Conservation (phyloP, 1,140 invertebrate species). For the Chrysopa pallens region DNA sequence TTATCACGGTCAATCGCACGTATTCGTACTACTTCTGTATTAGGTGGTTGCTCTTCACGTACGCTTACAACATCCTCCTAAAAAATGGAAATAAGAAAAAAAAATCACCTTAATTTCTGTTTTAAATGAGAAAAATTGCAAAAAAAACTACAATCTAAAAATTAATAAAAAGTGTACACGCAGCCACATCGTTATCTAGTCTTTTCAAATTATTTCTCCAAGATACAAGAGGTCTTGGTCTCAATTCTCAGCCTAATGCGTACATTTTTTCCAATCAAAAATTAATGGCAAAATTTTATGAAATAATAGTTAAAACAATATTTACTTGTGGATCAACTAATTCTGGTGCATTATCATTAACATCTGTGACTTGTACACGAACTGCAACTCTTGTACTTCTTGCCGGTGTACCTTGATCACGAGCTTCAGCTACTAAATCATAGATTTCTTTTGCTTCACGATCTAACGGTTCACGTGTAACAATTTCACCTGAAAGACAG, state of each 20-base stretch:
- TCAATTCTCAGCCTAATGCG: too few relatives aligned
- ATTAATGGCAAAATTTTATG: too few relatives aligned
- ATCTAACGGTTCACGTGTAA: conserved; percentile 63
- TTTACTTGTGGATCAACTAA: conserved; percentile 58
- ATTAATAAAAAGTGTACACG: too few relatives aligned
- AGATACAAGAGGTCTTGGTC: too few relatives aligned
- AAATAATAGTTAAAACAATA: too few relatives aligned
- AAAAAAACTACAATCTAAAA: too few relatives aligned
- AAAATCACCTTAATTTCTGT: too few relatives aligned
- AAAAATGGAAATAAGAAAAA: too few relatives aligned
- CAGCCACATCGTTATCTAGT: too few relatives aligned
- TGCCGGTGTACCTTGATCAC: conserved; percentile 66
- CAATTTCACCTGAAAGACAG: conserved; percentile 56
- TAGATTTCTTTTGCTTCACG: conserved; percentile 60
- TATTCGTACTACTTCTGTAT: conserved; percentile 51
- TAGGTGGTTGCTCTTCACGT: conserved; percentile 69
- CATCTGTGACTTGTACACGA: conserved; percentile 56
- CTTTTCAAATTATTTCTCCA: too few relatives aligned
- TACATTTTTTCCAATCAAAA: too few relatives aligned
- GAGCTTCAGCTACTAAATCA: conserved; percentile 66
- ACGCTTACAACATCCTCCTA: conserved; percentile 67
- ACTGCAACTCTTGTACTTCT: conserved; percentile 54
- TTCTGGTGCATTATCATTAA: conserved; percentile 81
- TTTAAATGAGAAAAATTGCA: too few relatives aligned
- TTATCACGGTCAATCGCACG: conserved; percentile 72